Conservation (phyloP, 2,888 invertebrate genomes). For the Vandiemenella viatica region DNA sequence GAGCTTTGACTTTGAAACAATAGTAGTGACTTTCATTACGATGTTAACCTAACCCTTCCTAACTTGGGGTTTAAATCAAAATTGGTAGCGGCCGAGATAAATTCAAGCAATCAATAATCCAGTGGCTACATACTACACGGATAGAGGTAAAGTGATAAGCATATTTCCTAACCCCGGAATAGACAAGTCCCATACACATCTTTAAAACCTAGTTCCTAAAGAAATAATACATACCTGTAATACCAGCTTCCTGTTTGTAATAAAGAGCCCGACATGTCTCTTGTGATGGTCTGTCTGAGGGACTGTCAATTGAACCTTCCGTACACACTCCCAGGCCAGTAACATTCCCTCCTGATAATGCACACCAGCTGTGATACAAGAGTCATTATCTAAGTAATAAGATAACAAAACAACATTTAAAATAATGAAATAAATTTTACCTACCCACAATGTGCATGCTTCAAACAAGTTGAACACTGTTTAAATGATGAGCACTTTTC, state of each 20-base stretch:
- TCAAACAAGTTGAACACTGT: slow-evolving; percentile 75
- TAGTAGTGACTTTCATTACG: no score
- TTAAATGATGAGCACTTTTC: slow-evolving; percentile 67
- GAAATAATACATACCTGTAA: slow-evolving; percentile 4
- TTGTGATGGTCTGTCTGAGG: slow-evolving; percentile 44
- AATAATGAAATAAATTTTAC: neutral
- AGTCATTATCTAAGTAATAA: neutral
- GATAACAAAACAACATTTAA: neutral
- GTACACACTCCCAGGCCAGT: slow-evolving; percentile 62
- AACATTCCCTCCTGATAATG: slow-evolving; percentile 38
- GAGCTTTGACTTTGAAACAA: no score
- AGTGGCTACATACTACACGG: no score
- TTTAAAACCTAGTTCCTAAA: no score
- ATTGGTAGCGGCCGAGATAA: no score
- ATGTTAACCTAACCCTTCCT: no score
- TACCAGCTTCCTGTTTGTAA: slow-evolving; percentile 6
- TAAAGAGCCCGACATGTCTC: slow-evolving; percentile 36
- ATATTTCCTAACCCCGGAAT: no score
- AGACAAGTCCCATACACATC: no score
- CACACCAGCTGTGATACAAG: slow-evolving; percentile 51
- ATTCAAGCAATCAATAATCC: no score
- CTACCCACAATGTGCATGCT: slow-evolving; percentile 72
- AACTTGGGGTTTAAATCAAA: no score
- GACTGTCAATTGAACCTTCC: slow-evolving; percentile 57
- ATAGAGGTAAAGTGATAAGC: no score